These are phyloP conservation scores for Actinernus sp. DNA, from an alignment of 92 coral and sea anemone species.

Conservation along the genomic window DNA sequence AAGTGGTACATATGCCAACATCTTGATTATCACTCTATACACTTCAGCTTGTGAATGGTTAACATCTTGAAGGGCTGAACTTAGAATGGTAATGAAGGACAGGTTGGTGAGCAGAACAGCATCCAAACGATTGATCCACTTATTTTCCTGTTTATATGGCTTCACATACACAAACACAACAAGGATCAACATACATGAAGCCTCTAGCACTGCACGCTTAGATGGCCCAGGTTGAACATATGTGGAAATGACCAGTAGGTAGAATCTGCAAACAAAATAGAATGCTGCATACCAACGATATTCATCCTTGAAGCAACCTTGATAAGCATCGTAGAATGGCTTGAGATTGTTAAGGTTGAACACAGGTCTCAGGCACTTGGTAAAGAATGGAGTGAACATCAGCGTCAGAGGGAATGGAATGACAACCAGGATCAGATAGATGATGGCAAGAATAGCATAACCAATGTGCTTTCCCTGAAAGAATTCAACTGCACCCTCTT, in stretches of 20 bases:
- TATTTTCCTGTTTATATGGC: slow-evolving; percentile 74
- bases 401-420: slow-evolving; percentile 87
- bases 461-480: slow-evolving; percentile 72
- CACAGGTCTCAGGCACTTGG: slow-evolving; percentile 70
- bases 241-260: slow-evolving; percentile 43
- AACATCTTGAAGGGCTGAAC: slow-evolving; percentile 58
- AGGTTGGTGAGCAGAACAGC: slow-evolving; percentile 78
- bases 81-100: slow-evolving; percentile 65
- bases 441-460: slow-evolving; percentile 72
- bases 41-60: background rate
- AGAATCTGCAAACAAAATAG: slow-evolving; percentile 84
- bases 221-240: slow-evolving; percentile 46
- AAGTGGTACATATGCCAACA: slow-evolving; percentile 75
- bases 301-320: slow-evolving; percentile 86
- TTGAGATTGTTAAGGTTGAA: slow-evolving; percentile 76
- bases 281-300: slow-evolving; percentile 98
- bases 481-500: slow-evolving; percentile 69
- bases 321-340: slow-evolving; percentile 86
- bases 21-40: slow-evolving; percentile 19
- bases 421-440: slow-evolving; percentile 69
- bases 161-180: slow-evolving; percentile 66
- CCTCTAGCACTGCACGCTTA: slow-evolving; percentile 61
- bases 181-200: slow-evolving; percentile 71
- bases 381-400: slow-evolving; percentile 79
- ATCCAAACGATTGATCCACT: slow-evolving; percentile 86